Conservation (phyloP, 2,113 vertebrate species). For the Paedocypris sp. region DNA sequence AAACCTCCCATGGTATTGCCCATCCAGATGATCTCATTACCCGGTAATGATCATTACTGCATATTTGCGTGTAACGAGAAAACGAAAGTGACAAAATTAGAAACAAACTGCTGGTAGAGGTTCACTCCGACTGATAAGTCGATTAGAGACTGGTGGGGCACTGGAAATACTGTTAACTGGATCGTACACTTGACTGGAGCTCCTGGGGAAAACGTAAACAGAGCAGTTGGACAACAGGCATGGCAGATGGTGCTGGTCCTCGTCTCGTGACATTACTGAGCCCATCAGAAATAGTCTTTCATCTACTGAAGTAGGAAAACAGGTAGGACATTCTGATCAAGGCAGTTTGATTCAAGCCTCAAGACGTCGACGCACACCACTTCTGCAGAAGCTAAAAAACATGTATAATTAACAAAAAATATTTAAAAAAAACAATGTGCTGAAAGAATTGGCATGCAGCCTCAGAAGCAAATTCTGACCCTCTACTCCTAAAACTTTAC, state of each 20-base stretch:
- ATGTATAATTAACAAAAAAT: no score
- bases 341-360: not conserved
- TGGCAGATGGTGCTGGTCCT: slow-evolving; percentile 56
- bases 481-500: slow-evolving; percentile 21
- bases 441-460: no score
- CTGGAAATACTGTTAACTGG: slow-evolving; percentile 9
- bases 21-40: not conserved
- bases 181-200: slow-evolving; percentile 24
- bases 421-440: no score
- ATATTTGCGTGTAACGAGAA: not conserved
- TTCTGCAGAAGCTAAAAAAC: no score
- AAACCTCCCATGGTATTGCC: not conserved
- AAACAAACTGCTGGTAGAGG: not conserved
- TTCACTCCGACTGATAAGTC: not conserved
- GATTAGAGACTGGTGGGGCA: not conserved
- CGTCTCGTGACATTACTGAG: slow-evolving; percentile 39
- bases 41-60: not conserved
- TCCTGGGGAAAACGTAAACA: slow-evolving; percentile 40
- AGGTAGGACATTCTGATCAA: not conserved
- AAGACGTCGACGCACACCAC: not conserved
- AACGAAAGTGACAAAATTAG: not conserved
- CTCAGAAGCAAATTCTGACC: not conserved
- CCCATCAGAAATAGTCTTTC: slow-evolving; percentile 41
- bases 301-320: not conserved
- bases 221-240: slow-evolving; percentile 42